Percentiles rank a stretch among this genome's conserved stretches.
Evolutionary conservation across 2,113 vertebrate species (phyloP).

Genomic region (Machaerirhynchus nigripectus): DNA sequence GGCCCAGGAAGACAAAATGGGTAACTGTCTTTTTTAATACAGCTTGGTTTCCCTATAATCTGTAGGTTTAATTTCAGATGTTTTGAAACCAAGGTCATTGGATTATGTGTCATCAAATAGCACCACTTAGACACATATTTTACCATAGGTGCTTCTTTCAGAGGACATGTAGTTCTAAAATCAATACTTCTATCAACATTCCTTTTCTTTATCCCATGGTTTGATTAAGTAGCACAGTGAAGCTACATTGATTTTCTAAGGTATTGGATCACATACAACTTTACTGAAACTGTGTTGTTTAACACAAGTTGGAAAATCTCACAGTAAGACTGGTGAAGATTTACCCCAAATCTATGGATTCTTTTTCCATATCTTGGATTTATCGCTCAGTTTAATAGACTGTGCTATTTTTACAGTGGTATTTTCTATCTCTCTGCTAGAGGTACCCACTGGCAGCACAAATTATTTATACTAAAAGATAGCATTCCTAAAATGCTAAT

Average conservation of each 20-base stretch:
- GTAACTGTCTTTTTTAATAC: conserved; percentile 59
- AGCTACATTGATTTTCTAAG: not conserved
- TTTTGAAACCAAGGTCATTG: not conserved
- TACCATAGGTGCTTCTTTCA: not conserved
- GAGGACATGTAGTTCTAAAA: not conserved
- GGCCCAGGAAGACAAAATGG: conserved; percentile 57
- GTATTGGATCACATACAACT: not conserved
- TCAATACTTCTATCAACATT: not conserved
- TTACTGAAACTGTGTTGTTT: not conserved
- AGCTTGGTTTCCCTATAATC: not conserved
- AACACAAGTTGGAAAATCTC: not conserved
- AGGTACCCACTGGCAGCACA: not conserved
- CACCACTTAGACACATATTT: not conserved
- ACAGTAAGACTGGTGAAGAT: not conserved
- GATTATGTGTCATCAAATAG: not conserved
- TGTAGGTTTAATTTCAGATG: not conserved
- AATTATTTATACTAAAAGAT: not conserved
- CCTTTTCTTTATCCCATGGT: not conserved
- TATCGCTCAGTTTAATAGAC: not conserved
- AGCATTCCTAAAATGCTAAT: not conserved
- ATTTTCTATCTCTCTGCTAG: not conserved
- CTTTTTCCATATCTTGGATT: not conserved
- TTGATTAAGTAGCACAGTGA: not conserved
- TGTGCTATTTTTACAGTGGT: not conserved
- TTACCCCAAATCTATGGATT: not conserved